Base-by-base conservation (phyloP, 2,113 vertebrate species). In the Eonycteris spelaea region DNA sequence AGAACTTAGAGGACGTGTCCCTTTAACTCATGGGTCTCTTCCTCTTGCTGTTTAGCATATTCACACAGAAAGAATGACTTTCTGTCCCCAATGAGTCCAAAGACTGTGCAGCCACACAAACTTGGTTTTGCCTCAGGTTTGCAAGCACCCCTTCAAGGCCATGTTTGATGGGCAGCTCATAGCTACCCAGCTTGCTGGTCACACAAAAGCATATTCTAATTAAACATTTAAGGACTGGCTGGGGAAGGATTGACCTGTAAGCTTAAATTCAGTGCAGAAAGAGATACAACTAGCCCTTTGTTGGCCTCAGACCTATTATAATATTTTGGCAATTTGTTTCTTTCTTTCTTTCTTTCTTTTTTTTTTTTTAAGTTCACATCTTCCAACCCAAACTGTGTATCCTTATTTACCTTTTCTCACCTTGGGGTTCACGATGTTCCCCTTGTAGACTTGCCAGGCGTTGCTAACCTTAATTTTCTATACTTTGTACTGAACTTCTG, bases 301-400 rank as follows among this genome's bases (percentile, higher is more conserved):
- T 22, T 35, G 12, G 24, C 21, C 11, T 16, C 1, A 0, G 22
- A 18, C 28, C 7, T 3, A 4, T 28, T 38, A 0, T 10, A 21
- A 0, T 7, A 5, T n/a, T 33, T 79, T 21, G n/a, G 59, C 24
- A 2, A 38, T 15, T 38, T 6, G 15, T 55, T 55, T 55, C 16
- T 45, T 45, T 45, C n/a, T n/a, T n/a, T n/a, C n/a, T 18, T 53
- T 59, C 6, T 10, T 61, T 28, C 26, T 24, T 63, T 63, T 30
- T 51, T 67, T 63, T 85, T 48, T 59, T 83, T 40, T 24, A 67
- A 30, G 61, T 12, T 86, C 11, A 43, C 28, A 26, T 67, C n/a
- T 55, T 92, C 33, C 21, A 30, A 6, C 40, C 65, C n/a, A 21
- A 33, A 43, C 43, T 16, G 3, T 48, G 3, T 67, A 16, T 70